Percentiles rank a stretch among this genome's conserved stretches.
These are phyloP conservation scores for Zonitis immaculata DNA, from an alignment of 2,888 invertebrate species.

Conservation along the genomic window DNA sequence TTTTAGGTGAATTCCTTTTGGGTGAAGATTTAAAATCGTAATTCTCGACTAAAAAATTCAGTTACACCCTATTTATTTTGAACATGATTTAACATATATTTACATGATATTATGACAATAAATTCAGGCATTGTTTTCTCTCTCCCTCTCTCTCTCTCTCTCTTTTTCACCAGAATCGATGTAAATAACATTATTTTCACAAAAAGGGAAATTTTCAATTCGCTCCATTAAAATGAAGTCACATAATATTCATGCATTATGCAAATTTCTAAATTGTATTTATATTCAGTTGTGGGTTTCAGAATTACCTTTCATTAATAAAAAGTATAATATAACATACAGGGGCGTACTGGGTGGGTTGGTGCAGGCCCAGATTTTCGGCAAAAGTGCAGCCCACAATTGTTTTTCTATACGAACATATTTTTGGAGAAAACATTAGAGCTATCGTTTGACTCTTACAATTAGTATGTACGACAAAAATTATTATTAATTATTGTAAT, in stretches of 20 bases:
- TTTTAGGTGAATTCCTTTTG: neutral
- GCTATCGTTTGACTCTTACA: too few species aligned
- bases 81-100: neutral
- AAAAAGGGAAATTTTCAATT: neutral
- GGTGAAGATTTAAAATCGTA: neutral
- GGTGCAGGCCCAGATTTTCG: too few species aligned
- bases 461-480: too few species aligned
- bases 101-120: neutral
- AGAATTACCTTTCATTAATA: neutral
- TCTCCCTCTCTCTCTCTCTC: too few species aligned
- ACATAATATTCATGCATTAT: neutral
- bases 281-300: neutral
- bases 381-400: too few species aligned
- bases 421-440: too few species aligned
- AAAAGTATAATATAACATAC: too few species aligned
- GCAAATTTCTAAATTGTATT: neutral
- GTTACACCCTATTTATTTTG: neutral
- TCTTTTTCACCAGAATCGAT: too few species aligned
- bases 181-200: too few species aligned
- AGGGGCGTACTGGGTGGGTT: too few species aligned
- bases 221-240: neutral
- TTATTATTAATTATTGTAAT: too few species aligned
- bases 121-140: neutral
- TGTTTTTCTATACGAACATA: too few species aligned
- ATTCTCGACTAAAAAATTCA: neutral